Percentiles rank a stretch among this genome's conserved stretches.
phyloP scores from a whole-genome alignment of 2,797 vertebrate genomes.

The Platyrinchus mystaceus region DNA sequence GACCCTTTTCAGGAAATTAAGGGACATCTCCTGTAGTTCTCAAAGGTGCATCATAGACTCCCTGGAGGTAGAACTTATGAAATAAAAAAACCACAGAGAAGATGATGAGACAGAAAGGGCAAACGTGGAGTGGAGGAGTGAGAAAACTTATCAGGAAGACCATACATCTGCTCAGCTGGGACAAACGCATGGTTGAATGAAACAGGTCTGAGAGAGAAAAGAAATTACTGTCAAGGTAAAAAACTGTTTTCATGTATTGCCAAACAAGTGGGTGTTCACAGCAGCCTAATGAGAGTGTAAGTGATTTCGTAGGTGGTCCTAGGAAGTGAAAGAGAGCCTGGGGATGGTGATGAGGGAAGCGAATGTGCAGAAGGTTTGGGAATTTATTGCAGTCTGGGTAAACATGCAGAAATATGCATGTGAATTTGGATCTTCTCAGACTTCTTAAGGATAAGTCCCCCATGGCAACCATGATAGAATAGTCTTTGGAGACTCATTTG shows the following conservation, averaged over 20 bases:
- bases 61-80: neutral
- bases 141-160: neutral
- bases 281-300: neutral
- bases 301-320: constrained; percentile 21
- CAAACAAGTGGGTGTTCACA: neutral
- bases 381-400: neutral
- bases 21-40: neutral
- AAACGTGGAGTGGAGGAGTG: neutral
- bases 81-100: neutral
- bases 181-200: neutral
- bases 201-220: neutral
- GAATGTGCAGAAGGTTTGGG: neutral
- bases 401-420: neutral
- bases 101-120: neutral
- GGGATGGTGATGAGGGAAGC: neutral
- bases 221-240: neutral
- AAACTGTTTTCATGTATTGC: neutral
- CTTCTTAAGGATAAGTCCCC: neutral
- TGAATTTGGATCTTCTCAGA: neutral
- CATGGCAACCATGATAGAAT: neutral
- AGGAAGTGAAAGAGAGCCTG: neutral
- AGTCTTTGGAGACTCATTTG: neutral
- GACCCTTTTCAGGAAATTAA: neutral
- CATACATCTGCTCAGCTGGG: neutral
- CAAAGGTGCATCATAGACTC: neutral